A percentile compares a stretch with the other conserved stretches of the same genome.
Evolutionary conservation across 1,140 invertebrate species (phyloP).

Genomic region (Pachypeltis micranthus): DNA sequence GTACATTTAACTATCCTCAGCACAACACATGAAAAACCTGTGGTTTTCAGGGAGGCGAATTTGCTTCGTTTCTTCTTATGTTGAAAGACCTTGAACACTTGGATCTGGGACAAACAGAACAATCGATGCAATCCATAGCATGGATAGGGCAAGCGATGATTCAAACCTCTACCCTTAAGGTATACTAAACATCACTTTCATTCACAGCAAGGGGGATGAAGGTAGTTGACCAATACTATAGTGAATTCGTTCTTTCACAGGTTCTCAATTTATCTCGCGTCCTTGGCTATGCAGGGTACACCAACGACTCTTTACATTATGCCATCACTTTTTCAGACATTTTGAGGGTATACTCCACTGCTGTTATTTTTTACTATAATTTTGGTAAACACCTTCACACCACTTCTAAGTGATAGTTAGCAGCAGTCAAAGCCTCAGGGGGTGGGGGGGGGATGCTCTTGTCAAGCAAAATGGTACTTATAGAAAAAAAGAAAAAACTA

Average conservation of each 20-base stretch:
- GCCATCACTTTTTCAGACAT: not conserved
- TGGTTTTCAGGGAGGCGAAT: slow-evolving; percentile 35
- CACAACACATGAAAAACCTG: too few relatives aligned
- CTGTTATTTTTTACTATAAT: too few relatives aligned
- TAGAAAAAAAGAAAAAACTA: too few relatives aligned
- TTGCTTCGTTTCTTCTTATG: slow-evolving; percentile 36
- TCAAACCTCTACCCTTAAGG: slow-evolving; percentile 19
- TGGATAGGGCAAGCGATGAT: slow-evolving; percentile 35
- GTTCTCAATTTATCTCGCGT: not conserved
- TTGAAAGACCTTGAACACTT: slow-evolving; percentile 37
- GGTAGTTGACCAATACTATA: too few relatives aligned
- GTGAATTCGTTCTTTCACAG: not conserved
- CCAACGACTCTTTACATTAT: not conserved
- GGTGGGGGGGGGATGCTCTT: too few relatives aligned
- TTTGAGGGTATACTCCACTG: not conserved
- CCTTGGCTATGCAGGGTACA: not conserved
- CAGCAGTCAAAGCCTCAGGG: too few relatives aligned
- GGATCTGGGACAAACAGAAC: slow-evolving; percentile 43
- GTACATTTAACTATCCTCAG: too few relatives aligned
- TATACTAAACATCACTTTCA: too few relatives aligned
- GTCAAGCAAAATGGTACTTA: too few relatives aligned
- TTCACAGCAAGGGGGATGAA: too few relatives aligned
- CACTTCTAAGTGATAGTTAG: too few relatives aligned
- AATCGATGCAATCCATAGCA: slow-evolving; percentile 39
- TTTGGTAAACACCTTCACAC: too few relatives aligned